These are phyloP conservation scores for Machimus atricapillus DNA, from an alignment of 2,888 invertebrate genomes.

Conservation along the genomic window DNA sequence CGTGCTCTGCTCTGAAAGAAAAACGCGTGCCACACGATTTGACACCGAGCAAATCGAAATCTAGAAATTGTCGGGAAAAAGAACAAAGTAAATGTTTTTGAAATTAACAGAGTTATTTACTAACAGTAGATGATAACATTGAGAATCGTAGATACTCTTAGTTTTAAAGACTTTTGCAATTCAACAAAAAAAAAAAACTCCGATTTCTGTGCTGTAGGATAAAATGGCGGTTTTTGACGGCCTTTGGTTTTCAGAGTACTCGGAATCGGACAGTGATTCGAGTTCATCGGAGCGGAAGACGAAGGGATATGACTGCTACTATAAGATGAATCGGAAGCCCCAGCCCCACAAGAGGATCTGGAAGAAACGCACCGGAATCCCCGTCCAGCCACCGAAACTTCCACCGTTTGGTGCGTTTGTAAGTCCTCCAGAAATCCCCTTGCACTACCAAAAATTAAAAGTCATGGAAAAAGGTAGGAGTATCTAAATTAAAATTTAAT, in stretches of 20 bases:
- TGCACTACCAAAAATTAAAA: constrained; percentile 63
- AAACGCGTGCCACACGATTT: constrained; percentile 74
- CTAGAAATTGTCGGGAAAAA: constrained; percentile 70
- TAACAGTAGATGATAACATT: constrained; percentile 35
- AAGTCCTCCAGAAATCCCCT: constrained; percentile 71
- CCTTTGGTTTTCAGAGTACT: constrained; percentile 68
- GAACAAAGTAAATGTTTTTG: constrained; percentile 67
- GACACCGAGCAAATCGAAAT: constrained; percentile 66
- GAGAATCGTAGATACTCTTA: constrained; percentile 21
- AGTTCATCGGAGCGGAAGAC: constrained; percentile 65
- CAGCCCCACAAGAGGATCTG: constrained; percentile 75
- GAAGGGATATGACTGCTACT: constrained; percentile 68
- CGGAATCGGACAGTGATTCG: constrained; percentile 89
- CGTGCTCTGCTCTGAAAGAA: too few relatives aligned
- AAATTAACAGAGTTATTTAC: constrained; percentile 22
- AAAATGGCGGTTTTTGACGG: not conserved
- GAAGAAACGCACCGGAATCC: constrained; percentile 78
- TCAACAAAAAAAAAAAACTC: not conserved
- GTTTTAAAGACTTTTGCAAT: not conserved
- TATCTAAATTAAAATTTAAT: not conserved
- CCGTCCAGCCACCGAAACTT: constrained; percentile 85
- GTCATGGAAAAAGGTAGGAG: constrained; percentile 59
- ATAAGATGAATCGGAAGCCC: constrained; percentile 73
- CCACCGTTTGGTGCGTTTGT: constrained; percentile 73
- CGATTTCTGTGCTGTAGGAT: not conserved